Conservation (phyloP, 2,797 vertebrate genomes). For the Fundulus diaphanus region DNA sequence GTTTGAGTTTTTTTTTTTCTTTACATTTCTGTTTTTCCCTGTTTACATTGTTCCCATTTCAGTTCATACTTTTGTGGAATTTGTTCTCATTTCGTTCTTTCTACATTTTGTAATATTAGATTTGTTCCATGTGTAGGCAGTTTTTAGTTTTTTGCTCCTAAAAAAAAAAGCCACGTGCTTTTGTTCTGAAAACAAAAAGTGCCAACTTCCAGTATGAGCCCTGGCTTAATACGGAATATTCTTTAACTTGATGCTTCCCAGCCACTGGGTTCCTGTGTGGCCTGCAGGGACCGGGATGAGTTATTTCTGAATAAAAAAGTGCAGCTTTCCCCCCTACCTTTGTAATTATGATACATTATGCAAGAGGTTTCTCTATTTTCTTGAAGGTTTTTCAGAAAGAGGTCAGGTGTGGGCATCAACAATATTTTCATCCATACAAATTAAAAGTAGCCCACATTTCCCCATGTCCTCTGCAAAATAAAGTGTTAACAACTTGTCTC, state of each 20-base stretch:
- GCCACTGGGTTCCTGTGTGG: slow-evolving; percentile 64
- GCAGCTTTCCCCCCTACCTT: background rate
- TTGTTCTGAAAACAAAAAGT: slow-evolving; percentile 26
- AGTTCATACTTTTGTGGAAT: too few species aligned
- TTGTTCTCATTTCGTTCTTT: too few species aligned
- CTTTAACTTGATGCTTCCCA: slow-evolving; percentile 38
- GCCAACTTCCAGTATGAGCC: background rate
- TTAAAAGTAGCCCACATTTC: background rate
- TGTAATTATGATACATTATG: background rate
- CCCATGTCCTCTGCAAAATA: background rate
- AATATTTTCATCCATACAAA: background rate
- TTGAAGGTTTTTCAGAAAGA: background rate
- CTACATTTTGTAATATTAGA: too few species aligned
- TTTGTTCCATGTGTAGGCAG: too few species aligned
- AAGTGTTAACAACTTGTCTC: background rate
- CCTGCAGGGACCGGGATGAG: slow-evolving; percentile 65
- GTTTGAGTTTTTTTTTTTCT: too few species aligned
- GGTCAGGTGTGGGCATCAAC: background rate
- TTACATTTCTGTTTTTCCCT: too few species aligned
- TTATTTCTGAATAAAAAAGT: slow-evolving; percentile 67
- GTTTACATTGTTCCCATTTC: too few species aligned
- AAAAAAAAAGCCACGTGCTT: background rate
- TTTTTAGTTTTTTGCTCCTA: background rate
- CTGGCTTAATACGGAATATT: rapidly evolving
- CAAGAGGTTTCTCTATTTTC: background rate